These are phyloP conservation scores for Aphaenogaster ashmeadi DNA, from an alignment of 1,140 invertebrate species.

Conservation along the genomic window DNA sequence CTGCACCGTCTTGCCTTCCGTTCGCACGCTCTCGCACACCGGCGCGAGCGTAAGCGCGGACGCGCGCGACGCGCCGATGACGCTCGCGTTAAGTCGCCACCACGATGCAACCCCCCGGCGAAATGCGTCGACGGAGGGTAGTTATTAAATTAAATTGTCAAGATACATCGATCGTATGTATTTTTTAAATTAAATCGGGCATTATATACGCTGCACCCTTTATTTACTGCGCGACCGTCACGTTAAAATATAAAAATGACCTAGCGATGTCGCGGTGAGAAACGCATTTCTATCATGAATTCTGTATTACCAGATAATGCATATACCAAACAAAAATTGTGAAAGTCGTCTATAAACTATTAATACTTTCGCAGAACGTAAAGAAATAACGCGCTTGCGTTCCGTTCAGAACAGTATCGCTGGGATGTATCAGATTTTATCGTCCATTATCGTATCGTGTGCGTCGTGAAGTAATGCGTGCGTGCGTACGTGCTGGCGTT, in stretches of 20 bases:
- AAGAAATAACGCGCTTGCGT: neutral
- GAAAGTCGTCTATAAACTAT: neutral
- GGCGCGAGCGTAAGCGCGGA: neutral
- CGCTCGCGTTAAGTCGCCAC: conserved; percentile 25
- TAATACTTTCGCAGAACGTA: neutral
- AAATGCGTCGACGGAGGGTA: neutral
- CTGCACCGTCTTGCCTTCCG: conserved; percentile 75
- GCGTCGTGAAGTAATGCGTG: neutral
- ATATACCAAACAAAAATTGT: neutral
- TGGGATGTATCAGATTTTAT: conserved; percentile 4
- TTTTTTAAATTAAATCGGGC: neutral
- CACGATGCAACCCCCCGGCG: neutral
- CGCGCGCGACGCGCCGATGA: conserved; percentile 20
- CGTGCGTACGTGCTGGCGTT: neutral
- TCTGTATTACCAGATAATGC: neutral
- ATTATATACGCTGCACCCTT: neutral
- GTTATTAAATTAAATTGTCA: neutral
- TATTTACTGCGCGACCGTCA: neutral
- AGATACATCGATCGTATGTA: neutral
- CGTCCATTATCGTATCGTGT: conserved; percentile 32
- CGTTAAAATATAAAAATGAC: neutral
- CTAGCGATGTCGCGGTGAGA: neutral
- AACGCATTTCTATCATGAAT: conserved; percentile 8
- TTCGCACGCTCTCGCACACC: conserved; percentile 51
- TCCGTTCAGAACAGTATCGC: neutral